Evolutionary conservation across 1,140 invertebrate species (phyloP).

Genomic region (Neuroterus valhalla): DNA sequence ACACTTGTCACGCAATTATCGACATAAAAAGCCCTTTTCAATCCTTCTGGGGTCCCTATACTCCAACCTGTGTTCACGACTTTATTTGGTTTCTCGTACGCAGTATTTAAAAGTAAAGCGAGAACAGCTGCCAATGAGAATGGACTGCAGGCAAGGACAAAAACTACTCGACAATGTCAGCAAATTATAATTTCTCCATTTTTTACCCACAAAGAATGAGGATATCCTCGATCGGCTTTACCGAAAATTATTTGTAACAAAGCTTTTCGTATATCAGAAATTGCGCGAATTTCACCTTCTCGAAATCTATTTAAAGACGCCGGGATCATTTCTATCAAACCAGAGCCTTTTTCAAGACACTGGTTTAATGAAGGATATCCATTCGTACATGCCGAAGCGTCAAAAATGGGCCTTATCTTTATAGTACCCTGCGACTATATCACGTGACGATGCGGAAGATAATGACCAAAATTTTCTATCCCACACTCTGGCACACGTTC

Average conservation of each 20-base stretch:
- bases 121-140: slow-evolving; percentile 56
- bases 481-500: slow-evolving; percentile 39
- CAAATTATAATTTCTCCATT: slow-evolving; percentile 44
- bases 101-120: background rate
- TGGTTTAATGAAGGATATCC: slow-evolving; percentile 43
- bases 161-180: slow-evolving; percentile 57
- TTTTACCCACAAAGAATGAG: slow-evolving; percentile 61
- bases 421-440: slow-evolving; percentile 46
- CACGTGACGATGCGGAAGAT: slow-evolving; percentile 45
- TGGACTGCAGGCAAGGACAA: slow-evolving; percentile 52
- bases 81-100: background rate
- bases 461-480: background rate
- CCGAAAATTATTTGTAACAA: slow-evolving; percentile 66
- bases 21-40: background rate
- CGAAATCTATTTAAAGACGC: slow-evolving; percentile 62
- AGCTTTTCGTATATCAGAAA: slow-evolving; percentile 67
- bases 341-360: slow-evolving; percentile 45
- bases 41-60: background rate
- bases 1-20: background rate
- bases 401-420: slow-evolving; percentile 35
- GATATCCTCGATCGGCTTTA: slow-evolving; percentile 55
- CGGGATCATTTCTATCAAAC: slow-evolving; percentile 66
- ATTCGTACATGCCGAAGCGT: slow-evolving; percentile 29
- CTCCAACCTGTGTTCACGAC: background rate
- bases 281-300: slow-evolving; percentile 58